A percentile compares a stretch with the other conserved stretches of the same genome.
phyloP scores from a whole-genome alignment of 2,797 vertebrate genomes.

The Meriones psammophilus region DNA sequence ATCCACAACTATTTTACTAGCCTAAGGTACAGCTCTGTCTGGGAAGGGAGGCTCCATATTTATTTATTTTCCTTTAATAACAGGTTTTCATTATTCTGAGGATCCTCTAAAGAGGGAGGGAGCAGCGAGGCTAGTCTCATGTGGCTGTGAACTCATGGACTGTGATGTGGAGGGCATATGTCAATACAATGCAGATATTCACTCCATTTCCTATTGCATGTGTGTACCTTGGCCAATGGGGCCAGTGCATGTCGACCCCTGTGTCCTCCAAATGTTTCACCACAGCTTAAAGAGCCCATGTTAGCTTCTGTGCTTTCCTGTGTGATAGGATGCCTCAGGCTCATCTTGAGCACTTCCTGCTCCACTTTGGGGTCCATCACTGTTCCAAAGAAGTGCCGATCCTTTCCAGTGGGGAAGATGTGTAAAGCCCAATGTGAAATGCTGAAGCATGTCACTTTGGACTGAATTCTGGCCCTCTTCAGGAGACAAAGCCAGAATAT shows the following conservation, averaged over 20 bases:
- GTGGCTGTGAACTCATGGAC: neutral
- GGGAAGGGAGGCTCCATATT: neutral
- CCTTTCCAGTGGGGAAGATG: neutral
- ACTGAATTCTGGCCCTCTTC: neutral
- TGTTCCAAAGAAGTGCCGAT: neutral
- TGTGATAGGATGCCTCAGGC: neutral
- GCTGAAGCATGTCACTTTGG: neutral
- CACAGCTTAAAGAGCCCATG: neutral
- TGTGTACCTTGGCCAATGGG: neutral
- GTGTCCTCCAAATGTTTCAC: neutral
- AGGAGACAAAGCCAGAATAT: neutral
- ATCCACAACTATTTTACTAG: neutral
- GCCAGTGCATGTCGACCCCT: neutral
- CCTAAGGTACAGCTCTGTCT: neutral
- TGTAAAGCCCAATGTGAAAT: neutral
- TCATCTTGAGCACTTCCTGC: neutral
- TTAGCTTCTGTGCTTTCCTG: neutral
- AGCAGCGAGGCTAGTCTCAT: neutral
- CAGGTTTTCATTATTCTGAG: neutral
- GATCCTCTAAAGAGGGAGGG: neutral
- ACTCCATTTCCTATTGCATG: no score
- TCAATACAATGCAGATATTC: neutral
- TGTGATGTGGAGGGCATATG: neutral
- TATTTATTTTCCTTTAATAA: neutral
- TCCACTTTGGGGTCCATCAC: no score